phyloP scores from a whole-genome alignment of 2,888 invertebrate species.

The Scrobipalpa costella region DNA sequence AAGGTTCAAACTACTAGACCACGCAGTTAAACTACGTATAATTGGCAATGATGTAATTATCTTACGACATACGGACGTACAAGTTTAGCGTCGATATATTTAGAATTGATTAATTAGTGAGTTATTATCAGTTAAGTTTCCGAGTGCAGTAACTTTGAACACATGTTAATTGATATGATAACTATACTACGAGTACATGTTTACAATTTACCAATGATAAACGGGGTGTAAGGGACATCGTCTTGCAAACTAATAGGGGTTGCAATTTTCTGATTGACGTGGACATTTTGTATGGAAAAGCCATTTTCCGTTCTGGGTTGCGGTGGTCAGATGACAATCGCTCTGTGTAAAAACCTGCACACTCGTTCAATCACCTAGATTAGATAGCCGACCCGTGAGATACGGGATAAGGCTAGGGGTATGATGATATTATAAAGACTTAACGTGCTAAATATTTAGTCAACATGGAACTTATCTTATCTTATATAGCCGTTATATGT shows the following conservation, averaged over 20 bases:
- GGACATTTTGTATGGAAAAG: background rate
- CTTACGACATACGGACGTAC: background rate
- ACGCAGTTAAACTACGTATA: background rate
- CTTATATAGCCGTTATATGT: too few relatives aligned
- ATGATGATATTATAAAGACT: too few relatives aligned
- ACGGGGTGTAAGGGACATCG: background rate
- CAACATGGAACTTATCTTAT: too few relatives aligned
- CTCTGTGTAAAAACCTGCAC: too few relatives aligned
- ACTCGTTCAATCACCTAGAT: too few relatives aligned
- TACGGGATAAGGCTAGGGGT: too few relatives aligned
- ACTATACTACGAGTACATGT: background rate
- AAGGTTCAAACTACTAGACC: too few relatives aligned
- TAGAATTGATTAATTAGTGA: background rate
- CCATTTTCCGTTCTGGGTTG: too few relatives aligned
- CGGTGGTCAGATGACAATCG: too few relatives aligned
- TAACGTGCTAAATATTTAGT: too few relatives aligned
- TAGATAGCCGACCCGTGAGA: too few relatives aligned
- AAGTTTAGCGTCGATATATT: constrained; percentile 1
- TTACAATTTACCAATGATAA: background rate
- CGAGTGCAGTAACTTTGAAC: constrained; percentile 6
- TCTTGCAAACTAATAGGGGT: background rate
- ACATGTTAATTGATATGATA: background rate
- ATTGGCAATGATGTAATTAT: background rate
- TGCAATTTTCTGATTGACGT: background rate
- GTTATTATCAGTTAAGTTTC: constrained; percentile 1